phyloP scores from a whole-genome alignment of 35 echinoderm and acorn worm genomes.

The Lytechinus variegatus region DNA sequence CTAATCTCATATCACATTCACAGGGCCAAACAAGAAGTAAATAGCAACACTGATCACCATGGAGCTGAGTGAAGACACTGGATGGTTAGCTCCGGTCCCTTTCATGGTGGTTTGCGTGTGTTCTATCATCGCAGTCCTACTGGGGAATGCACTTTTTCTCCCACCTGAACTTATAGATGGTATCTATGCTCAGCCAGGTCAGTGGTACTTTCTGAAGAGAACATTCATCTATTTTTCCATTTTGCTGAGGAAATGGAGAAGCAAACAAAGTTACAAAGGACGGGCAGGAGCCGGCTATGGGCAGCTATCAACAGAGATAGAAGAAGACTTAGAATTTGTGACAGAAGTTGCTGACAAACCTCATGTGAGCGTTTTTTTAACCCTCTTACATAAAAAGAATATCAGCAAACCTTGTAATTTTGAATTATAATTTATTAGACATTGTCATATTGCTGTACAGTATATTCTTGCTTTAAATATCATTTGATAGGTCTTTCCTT shows the following conservation, averaged over 20 bases:
- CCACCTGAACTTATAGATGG: constrained; percentile 7
- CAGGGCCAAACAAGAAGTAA: neutral
- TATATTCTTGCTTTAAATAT: too few species aligned
- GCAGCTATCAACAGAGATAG: neutral
- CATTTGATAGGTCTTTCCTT: too few species aligned
- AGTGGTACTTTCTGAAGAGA: constrained; percentile 21
- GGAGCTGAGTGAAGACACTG: neutral
- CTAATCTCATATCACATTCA: neutral
- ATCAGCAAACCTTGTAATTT: too few species aligned
- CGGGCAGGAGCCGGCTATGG: constrained; percentile 27
- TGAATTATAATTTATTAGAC: too few species aligned
- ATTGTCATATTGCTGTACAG: too few species aligned
- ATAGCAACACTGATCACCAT: neutral
- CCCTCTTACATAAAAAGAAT: neutral
- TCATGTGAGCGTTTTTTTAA: neutral
- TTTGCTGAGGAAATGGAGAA: constrained; percentile 22
- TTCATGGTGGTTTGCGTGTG: neutral
- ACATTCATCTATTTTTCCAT: constrained; percentile 33
- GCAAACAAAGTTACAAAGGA: neutral
- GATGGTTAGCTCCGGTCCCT: constrained; percentile 26
- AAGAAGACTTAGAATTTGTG: constrained; percentile 44
- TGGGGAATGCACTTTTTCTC: neutral
- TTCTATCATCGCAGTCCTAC: neutral
- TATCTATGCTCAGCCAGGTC: constrained; percentile 37
- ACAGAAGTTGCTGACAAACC: constrained; percentile 24